Base-by-base conservation (phyloP, 2,113 vertebrate genomes). In the Chaenogobius annularis region DNA sequence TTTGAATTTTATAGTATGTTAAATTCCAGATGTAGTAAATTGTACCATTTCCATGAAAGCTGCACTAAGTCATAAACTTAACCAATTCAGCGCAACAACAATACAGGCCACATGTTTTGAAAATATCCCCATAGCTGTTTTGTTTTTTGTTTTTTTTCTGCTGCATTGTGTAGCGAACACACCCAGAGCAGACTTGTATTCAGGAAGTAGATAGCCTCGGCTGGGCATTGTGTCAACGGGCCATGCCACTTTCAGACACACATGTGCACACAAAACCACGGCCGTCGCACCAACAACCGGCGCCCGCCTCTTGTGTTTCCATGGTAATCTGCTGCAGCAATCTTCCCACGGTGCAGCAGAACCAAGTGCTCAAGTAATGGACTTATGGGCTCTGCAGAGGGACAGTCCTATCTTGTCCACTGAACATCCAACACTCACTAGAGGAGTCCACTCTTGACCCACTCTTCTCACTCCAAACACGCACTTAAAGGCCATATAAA, bases 321-420 rank as follows among this genome's bases (percentile, higher is more conserved):
- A 92, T 92, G 91, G 85, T 82, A 88, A 90, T 86, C 81, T 71
- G 69, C 37, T 50, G 75, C 73, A 84, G 87, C 75, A 70, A 87
- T 88, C 90, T 92, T 93, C 92, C 92, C 92, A 93, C 90, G 87
- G 90, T 90, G 85, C 79, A 80, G 85, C 50, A 70, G 88, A 90
- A 82, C 76, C 68, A n/a, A 65, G 72, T 7, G n/a, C 78, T 43
- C 70, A 67, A 40, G 73, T 37, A 22, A 74, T 64, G 69, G 67
- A 11, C 62, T 20, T 31, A 15, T 26, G 44, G 37, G 80, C 19
- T 63, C 26, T 54, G 31, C 40, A 48, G 56, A 26, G 58, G 69
- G 66, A 62, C 64, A 50, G 69, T 1, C 66, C 72, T 88, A 88
- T 86, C 87, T 84, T 85, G 86, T 89, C 87, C 58, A 26, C 66